These are phyloP conservation scores for Drosophila setifemur DNA, from an alignment of 1,140 invertebrate species.

Conservation along the genomic window DNA sequence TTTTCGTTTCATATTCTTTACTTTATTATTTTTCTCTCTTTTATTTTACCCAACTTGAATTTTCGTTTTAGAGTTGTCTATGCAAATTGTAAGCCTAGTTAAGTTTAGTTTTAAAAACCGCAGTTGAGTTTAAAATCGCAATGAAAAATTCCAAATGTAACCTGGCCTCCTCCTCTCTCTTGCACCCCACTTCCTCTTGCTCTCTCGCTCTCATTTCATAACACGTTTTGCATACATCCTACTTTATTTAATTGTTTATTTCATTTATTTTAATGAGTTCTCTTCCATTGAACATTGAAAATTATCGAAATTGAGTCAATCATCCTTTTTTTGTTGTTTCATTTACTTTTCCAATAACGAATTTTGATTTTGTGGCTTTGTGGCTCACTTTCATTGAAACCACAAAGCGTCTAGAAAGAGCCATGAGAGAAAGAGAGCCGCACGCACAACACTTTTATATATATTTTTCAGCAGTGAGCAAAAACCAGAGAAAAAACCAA, in stretches of 20 bases:
- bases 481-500: conserved; percentile 18
- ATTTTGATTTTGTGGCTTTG: conserved; percentile 46
- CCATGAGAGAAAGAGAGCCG: conserved; percentile 4
- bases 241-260: background rate
- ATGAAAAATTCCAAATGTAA: conserved; percentile 30
- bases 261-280: too few species aligned
- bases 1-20: conserved; percentile 50
- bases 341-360: conserved; percentile 7
- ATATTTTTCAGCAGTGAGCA: conserved; percentile 40
- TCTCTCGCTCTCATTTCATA: conserved; percentile 33
- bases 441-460: conserved; percentile 17
- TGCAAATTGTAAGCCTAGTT: conserved; percentile 52
- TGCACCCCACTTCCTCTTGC: conserved; percentile 7
- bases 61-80: conserved; percentile 60
- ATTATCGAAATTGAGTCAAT: too few species aligned
- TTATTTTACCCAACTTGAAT: conserved; percentile 37
- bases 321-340: background rate
- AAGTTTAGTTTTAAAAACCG: conserved; percentile 36
- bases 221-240: conserved; percentile 18
- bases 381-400: conserved; percentile 50
- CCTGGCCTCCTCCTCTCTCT: conserved; percentile 13
- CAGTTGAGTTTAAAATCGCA: conserved; percentile 1
- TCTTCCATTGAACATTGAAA: too few species aligned
- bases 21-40: conserved; percentile 32
- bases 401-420: conserved; percentile 19